These are phyloP conservation scores for Amphimallon solstitiale DNA, from an alignment of 2,888 invertebrate species.

Conservation along the genomic window DNA sequence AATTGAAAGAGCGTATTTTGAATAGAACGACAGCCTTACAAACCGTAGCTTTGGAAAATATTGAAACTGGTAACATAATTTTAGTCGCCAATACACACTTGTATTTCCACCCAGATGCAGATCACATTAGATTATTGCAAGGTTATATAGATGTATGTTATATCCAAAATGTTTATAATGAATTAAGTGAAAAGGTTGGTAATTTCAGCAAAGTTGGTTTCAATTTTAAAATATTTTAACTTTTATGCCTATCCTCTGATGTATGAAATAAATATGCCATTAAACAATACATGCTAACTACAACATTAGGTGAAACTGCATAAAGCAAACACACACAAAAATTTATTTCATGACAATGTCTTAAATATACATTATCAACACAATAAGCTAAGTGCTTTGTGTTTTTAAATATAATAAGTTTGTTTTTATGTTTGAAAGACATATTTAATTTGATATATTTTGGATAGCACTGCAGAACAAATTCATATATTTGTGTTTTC, in stretches of 20 bases:
- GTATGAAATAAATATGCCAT: no score
- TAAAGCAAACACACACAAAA: no score
- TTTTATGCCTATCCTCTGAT: no score
- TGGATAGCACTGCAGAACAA: no score
- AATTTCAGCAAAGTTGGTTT: no score
- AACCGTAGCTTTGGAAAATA: conserved; percentile 68
- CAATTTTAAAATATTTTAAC: no score
- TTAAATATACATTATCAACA: conserved; percentile 18
- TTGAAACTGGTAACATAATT: conserved; percentile 70
- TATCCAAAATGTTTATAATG: conserved; percentile 69
- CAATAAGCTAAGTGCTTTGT: background rate
- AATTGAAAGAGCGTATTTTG: conserved; percentile 69
- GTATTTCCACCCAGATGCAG: conserved; percentile 92
- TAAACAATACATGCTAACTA: no score
- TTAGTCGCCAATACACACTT: conserved; percentile 88
- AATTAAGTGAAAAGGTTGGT: conserved; percentile 59
- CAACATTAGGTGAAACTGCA: no score
- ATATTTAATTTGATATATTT: no score
- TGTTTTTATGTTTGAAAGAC: no score
- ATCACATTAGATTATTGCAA: conserved; percentile 89
- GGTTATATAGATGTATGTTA: conserved; percentile 78
- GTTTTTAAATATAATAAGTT: conserved; percentile 3
- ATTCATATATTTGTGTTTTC: no score
- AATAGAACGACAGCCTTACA: conserved; percentile 76
- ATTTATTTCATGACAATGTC: no score